These are phyloP conservation scores for Folsomia candida DNA, from an alignment of 2,888 invertebrate species.

Conservation along the genomic window DNA sequence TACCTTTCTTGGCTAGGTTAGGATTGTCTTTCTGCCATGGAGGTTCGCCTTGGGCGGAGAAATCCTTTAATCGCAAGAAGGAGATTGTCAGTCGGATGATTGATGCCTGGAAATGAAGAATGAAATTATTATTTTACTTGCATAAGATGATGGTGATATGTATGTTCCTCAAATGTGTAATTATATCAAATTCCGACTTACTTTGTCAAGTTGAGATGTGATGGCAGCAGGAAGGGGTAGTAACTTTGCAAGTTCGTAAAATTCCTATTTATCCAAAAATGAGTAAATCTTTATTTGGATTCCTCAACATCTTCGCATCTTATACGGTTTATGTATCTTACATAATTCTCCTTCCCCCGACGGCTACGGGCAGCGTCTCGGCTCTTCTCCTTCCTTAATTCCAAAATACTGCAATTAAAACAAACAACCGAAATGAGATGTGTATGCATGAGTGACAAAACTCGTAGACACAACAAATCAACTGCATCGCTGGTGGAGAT, in stretches of 20 bases:
- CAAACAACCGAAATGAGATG: conserved; percentile 4
- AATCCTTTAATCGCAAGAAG: conserved; percentile 90
- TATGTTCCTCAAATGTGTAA: neutral
- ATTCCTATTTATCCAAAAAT: too few species aligned
- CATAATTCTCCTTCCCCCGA: conserved; percentile 91
- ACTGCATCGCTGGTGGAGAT: too few species aligned
- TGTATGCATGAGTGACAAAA: too few species aligned
- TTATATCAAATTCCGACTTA: too few species aligned
- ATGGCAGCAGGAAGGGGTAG: conserved; percentile 82
- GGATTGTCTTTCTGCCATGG: conserved; percentile 79
- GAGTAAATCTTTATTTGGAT: too few species aligned
- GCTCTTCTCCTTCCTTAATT: conserved; percentile 89
- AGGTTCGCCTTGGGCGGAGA: conserved; percentile 92
- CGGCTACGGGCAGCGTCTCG: conserved; percentile 87
- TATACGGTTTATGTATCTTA: too few species aligned
- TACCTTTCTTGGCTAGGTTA: conserved; percentile 48
- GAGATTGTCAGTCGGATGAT: conserved; percentile 94
- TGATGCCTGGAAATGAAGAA: conserved; percentile 94
- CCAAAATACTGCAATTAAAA: conserved; percentile 75
- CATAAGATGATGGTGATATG: neutral
- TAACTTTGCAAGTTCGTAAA: conserved; percentile 84
- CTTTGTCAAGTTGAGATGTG: conserved; percentile 68
- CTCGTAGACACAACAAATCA: neutral
- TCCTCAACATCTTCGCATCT: too few species aligned
- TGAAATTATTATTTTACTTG: conserved; percentile 55